Evolutionary conservation across 2,113 vertebrate genomes (phyloP).

Genomic region (Oryzias javanicus): DNA sequence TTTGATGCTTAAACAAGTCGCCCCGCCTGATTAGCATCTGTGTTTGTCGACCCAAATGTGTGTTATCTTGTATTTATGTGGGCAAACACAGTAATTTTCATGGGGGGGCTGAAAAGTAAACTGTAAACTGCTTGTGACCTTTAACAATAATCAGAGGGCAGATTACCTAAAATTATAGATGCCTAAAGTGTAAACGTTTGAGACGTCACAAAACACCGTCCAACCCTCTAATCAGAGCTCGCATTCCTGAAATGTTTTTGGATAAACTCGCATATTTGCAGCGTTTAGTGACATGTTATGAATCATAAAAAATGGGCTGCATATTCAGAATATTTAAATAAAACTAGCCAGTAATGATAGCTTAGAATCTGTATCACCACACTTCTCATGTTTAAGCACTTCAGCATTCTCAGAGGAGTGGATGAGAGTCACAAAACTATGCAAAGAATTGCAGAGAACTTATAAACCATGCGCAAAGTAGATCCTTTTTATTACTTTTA

Average conservation of each 20-base stretch:
- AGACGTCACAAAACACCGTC: slow-evolving; percentile 49
- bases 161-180: slow-evolving; percentile 65
- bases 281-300: background rate
- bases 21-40: slow-evolving; percentile 28
- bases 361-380: slow-evolving; percentile 24
- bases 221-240: slow-evolving; percentile 56
- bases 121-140: slow-evolving; percentile 57
- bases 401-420: no score
- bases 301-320: background rate
- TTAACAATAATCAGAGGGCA: slow-evolving; percentile 51
- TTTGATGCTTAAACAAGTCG: slow-evolving; percentile 34
- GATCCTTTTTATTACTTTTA: no score
- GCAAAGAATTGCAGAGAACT: no score
- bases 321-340: slow-evolving; percentile 39
- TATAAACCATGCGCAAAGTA: no score
- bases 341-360: slow-evolving; percentile 50
- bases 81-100: background rate
- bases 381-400: background rate
- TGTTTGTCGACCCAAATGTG: background rate
- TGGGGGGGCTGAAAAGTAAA: slow-evolving; percentile 21
- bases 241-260: slow-evolving; percentile 9
- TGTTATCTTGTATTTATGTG: slow-evolving; percentile 1
- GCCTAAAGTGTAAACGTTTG: slow-evolving; percentile 50
- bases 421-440: no score
- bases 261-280: background rate